Evolutionary conservation across 2,797 vertebrate species (phyloP), one percentile per base, ranked within the genome.

Genomic region (Psittacula echo): DNA sequence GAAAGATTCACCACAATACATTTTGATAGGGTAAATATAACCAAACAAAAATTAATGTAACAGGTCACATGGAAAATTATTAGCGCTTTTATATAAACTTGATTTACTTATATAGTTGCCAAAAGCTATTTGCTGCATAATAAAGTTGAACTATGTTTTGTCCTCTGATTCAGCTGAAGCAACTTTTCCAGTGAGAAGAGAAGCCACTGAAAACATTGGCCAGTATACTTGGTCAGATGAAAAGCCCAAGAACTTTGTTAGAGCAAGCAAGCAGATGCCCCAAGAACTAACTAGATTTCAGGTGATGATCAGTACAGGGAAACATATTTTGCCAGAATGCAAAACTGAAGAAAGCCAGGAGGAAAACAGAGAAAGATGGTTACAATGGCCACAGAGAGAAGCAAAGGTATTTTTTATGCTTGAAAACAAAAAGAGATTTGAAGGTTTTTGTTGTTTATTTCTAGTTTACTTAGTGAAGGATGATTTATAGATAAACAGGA

Each of bases 41-140:
- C 8, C 10, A 90, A 82, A 39, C 22, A 65, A 87, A 90, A 79
- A 16, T 54, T 82, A 79, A 83, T 27, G 7, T 58, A 91, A 60
- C 30, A 81, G 80, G 54, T 86, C 85, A 94, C 8, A 24, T 20
- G 44, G 54, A 94, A 96, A 90, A 92, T 62, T 9, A 82, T 79
- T 76, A 89, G 42, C 75, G 51, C 22, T 95, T 95, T 94, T 54
- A 88, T 34, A 92, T 71, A 90, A 87, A 90, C 51, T 81, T 5
- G 2, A 54, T 79, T 95, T 86, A 91, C 54, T 93, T 67, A 73
- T 8, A 73, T n/a, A 65, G 37, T 89, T 90, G 77, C 41, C 71
- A 92, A 90, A 87, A 95, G 71, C 88, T 76, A 88, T 84, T 50
- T 95, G 42, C 54, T 94, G 67, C 54, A 93, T 84, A 90, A 94